Base-by-base conservation (phyloP, 2,888 invertebrate genomes). In the Clepsis dumicolana region DNA sequence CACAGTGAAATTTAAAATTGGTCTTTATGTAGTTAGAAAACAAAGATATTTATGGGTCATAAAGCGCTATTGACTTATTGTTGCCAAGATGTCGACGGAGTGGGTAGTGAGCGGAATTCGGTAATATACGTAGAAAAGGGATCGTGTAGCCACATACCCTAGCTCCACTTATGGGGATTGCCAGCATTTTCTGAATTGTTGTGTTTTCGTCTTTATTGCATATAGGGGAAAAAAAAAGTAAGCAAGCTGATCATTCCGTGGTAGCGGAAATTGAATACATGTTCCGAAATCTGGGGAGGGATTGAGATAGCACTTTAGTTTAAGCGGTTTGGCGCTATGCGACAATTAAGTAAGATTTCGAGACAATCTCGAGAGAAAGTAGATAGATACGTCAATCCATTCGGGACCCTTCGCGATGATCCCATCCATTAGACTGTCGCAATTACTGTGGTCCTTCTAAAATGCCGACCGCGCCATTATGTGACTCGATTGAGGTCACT, bases 381-480 rank as follows among this genome's bases (percentile, higher is more conserved):
- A 52, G 60, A 50, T 72, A 71, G 72, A 74, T 74, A 75, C 75
- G 74, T 76, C 77, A 79, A 80, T 76, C 75, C 75, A 75, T 79
- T 77, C 65, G 76, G 76, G 75, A 56, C 75, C 80, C 78, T 77
- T 77, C 73, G 69, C 70, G 75, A 77, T 78, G 75, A 76, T 76
- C 77, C 77, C 72, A 72, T 72, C 77, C 78, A 82, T 83, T 83
- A 81, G 70, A 60, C 63, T 62, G 68, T 63, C 74, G 77, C 83
- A 84, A 85, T 86, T 86, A 84, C 76, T 76, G 60, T 68, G 72
- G 67, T 74, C 72, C 76, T 78, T 80, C 77, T 78, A 81, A 82
- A 83, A 77, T 77, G 77, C 72, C 74, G 71, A 71, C 69, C 63
- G 57, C 71, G 70, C 63, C 70, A 71, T 65, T 70, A 63, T 62